phyloP scores from a whole-genome alignment of 2,113 vertebrate genomes.

The Eleginops maclovinus region DNA sequence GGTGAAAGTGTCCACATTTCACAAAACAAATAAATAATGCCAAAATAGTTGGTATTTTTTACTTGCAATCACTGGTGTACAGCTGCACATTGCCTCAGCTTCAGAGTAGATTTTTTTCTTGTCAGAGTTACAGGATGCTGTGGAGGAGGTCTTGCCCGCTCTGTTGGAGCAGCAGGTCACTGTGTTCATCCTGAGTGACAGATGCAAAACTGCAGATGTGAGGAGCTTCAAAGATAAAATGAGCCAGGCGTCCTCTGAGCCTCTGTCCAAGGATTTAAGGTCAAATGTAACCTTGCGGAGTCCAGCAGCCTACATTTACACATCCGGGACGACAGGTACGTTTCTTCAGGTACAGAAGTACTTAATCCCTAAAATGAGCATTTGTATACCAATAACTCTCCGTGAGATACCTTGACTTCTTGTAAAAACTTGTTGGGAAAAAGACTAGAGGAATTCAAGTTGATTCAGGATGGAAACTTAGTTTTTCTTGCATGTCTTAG shows the following conservation, averaged over 20 bases:
- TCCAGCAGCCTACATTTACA: slow-evolving; percentile 87
- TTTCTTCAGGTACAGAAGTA: neutral
- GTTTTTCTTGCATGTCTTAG: too few species aligned
- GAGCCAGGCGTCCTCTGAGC: slow-evolving; percentile 79
- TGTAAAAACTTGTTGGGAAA: too few species aligned
- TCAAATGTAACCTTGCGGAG: slow-evolving; percentile 76
- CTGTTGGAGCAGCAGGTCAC: slow-evolving; percentile 80
- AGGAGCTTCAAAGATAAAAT: slow-evolving; percentile 84
- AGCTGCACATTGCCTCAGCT: neutral
- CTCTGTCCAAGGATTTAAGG: slow-evolving; percentile 79
- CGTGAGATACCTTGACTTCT: too few species aligned
- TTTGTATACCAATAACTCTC: too few species aligned
- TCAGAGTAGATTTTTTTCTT: neutral
- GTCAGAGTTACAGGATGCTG: slow-evolving; percentile 81
- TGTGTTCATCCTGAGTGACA: slow-evolving; percentile 82
- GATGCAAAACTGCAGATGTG: slow-evolving; percentile 66
- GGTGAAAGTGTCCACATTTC: neutral
- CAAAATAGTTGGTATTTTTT: neutral
- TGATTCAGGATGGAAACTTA: too few species aligned
- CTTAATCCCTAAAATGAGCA: too few species aligned
- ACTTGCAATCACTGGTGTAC: neutral
- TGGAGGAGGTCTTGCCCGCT: slow-evolving; percentile 86
- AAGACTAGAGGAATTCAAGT: too few species aligned
- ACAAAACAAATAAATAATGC: neutral
- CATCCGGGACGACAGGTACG: slow-evolving; percentile 93